Evolutionary conservation across 2,888 invertebrate species (phyloP), one percentile per base, ranked within the genome.

Genomic region (Micoletzkya japonica): DNA sequence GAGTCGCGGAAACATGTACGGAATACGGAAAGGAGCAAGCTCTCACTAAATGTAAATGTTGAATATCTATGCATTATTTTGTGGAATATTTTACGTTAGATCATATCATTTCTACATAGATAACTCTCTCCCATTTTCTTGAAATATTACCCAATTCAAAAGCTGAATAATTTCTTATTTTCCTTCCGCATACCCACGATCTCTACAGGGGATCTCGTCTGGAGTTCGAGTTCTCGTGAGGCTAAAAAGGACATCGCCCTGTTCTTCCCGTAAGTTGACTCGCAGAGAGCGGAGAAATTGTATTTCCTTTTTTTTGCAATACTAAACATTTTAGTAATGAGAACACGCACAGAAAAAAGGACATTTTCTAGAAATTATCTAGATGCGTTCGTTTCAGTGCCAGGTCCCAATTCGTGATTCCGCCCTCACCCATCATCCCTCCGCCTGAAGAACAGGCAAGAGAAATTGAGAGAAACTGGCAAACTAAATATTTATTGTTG

Each of bases 1-100:
- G 63, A 63, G 63, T 63, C 20, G 63, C 63, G n/a, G 63, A 63
- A 34, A 63, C 49, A 30, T 63, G 63, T 26, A 10, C 49, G n/a
- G 63, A 63, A 14, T 28, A 50, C n/a, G 63, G 63, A 24, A 63
- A 63, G 24, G 49, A 63, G 24, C 50, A 63, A n/a, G 63, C 63
- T 10, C 50, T 63, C 7, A 63, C 63, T 10, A 49, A 36, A 63
- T 63, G 63, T 63, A 1, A 44, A 28, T 60, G 1, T 7, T 39
- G 1, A 44, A n/a, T 24, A 28, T 56, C 32, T 20, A 14, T 26
- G 52, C 24, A 14, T 26, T 24, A 26, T 52, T 52, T 24, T 10
- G 24, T 2, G 7, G 28, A 52, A 28, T 52, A n/a, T 24, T 24
- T 2, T 20, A 26, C n/a, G 52, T n/a, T 7, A 7, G 28, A 3